Evolutionary conservation across 1,140 invertebrate genomes (phyloP), one percentile per base, ranked within the genome.

Genomic region (Oncopodura yosiiana): DNA sequence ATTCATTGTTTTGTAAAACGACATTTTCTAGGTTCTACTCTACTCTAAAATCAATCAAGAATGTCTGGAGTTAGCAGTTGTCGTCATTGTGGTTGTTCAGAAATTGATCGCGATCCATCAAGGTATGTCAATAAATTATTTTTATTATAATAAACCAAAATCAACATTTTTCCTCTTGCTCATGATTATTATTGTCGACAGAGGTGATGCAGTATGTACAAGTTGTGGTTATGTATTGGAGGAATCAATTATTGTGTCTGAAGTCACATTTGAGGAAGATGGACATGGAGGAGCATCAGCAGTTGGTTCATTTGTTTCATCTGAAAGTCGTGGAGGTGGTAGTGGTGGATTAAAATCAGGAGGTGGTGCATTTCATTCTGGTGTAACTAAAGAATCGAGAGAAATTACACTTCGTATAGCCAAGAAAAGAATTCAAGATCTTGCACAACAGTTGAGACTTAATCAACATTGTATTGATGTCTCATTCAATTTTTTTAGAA

Each of bases 201-300:
- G 92, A 66, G 94, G 93, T 41, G 91, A 96, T 80, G 86, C 89
- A 34, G 90, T 96, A 0, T 99, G 95, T 74, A 96, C 86, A 29
- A 83, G 84, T 64, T 99, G 95, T 77, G 95, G 94, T 38, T 83
- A 86, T 29, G 94, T 99, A 2, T 70, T 98, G 3, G 94, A 97
- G 69, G 92, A 96, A 64, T 91, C 87, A 65, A 83, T 93, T 43
- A 98, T 99, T 67, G 92, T 99, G 23, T 88, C 87, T 3, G 94
- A 98, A 71, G 82, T 95, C 45, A 87, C 94, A 69, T 98, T 96
- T 69, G 84, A 93, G 70, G 94, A 98, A 72, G 84, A 86, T 69
- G 81, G 86, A 18, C 82, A 85, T 69, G 94, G 94, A 18, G 85
- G 84, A 42, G 78, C 83, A 41, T 86, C 83, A 55, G 83, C 88